These are phyloP conservation scores for Aurelia sp. DNA, from an alignment of 30 jellyfish, hydroid and myxozoan genomes.

Conservation along the genomic window DNA sequence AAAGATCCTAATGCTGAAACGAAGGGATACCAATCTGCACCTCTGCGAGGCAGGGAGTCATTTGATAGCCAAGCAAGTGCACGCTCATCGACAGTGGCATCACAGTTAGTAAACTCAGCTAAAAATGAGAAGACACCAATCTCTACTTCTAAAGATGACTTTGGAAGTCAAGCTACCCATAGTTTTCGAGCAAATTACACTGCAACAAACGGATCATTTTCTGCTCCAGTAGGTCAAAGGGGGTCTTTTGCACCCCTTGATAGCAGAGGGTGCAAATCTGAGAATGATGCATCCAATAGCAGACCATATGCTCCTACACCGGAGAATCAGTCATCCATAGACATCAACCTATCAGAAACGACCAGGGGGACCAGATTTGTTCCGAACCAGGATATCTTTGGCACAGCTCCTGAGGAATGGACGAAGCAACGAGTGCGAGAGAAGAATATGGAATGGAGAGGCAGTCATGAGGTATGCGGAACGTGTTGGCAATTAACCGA, in stretches of 20 bases:
- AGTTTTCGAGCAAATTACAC: background rate
- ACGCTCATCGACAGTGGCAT: background rate
- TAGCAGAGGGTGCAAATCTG: too few relatives aligned
- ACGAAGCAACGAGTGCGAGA: constrained; percentile 56
- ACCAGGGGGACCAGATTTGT: background rate
- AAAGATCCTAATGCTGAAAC: background rate
- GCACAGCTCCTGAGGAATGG: constrained; percentile 59
- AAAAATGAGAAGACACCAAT: background rate
- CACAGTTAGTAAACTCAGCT: background rate
- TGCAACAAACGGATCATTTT: background rate
- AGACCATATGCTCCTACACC: constrained; percentile 26
- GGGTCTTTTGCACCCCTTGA: too few relatives aligned
- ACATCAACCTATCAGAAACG: background rate
- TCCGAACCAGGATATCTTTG: constrained; percentile 2
- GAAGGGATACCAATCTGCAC: constrained; percentile 14
- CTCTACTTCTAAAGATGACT: background rate
- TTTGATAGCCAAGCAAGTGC: constrained; percentile 4
- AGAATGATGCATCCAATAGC: background rate
- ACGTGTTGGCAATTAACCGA: too few relatives aligned
- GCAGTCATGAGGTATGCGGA: constrained; percentile 58
- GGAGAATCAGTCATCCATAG: background rate
- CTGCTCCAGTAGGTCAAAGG: too few relatives aligned
- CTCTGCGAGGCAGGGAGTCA: background rate
- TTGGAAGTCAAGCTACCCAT: background rate
- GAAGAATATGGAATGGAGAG: constrained; percentile 74